A percentile compares a stretch with the other conserved stretches of the same genome.
Conservation (phyloP, 2,797 vertebrate species). For the Alosa sapidissima region DNA sequence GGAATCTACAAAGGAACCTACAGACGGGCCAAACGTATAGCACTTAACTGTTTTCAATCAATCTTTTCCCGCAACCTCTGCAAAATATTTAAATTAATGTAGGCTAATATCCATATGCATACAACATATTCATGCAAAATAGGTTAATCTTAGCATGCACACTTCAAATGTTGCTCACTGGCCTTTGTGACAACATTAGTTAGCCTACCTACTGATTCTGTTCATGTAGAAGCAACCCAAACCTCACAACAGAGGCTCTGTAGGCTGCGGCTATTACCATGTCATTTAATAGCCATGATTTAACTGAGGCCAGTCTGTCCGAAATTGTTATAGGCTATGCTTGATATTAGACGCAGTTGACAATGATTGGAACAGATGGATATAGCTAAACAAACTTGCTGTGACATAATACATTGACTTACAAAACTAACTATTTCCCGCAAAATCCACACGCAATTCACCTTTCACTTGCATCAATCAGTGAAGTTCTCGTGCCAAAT, state of each 20-base stretch:
- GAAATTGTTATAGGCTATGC: not conserved
- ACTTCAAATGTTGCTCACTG: not conserved
- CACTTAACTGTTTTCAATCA: not conserved
- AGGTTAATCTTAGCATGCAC: not conserved
- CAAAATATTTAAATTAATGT: too few relatives aligned
- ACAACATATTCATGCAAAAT: too few relatives aligned
- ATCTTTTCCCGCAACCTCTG: not conserved
- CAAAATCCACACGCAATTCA: not conserved
- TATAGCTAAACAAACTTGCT: not conserved
- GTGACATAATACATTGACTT: not conserved
- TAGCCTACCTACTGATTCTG: not conserved
- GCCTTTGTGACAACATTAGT: not conserved
- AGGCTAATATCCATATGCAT: too few relatives aligned
- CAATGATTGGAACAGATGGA: not conserved
- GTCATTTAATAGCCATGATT: not conserved
- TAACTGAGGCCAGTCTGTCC: not conserved
- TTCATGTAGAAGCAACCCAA: not conserved
- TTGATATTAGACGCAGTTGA: not conserved
- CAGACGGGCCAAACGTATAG: too few relatives aligned
- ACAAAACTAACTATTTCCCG: not conserved
- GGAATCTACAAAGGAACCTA: not conserved
- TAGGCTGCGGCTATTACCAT: not conserved
- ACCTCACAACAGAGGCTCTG: slow-evolving; percentile 12
- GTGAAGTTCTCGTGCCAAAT: not conserved
- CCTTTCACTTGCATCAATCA: not conserved